phyloP scores from a whole-genome alignment of 2,113 vertebrate genomes.

The Cariama cristata region DNA sequence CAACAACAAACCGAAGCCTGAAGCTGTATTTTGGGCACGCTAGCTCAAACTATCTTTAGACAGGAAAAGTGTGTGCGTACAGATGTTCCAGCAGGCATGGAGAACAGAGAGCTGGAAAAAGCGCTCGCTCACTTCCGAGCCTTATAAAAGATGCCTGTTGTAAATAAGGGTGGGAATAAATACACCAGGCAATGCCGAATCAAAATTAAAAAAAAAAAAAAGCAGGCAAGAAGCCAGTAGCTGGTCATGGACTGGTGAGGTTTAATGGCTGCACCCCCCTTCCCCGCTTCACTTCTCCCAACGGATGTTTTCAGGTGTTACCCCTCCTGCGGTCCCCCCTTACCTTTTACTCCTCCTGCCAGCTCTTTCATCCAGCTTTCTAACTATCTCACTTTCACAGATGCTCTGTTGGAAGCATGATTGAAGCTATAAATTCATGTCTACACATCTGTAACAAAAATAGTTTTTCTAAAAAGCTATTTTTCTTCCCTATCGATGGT shows the following conservation, averaged over 20 bases:
- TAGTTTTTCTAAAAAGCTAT: constrained; percentile 21
- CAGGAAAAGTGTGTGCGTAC: constrained; percentile 14
- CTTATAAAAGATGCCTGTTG: not conserved
- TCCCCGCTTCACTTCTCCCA: not conserved
- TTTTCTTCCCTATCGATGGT: not conserved
- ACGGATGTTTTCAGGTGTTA: constrained; percentile 1
- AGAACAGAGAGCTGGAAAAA: constrained; percentile 49
- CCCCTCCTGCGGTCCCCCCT: not conserved
- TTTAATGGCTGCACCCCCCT: not conserved
- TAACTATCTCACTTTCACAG: constrained; percentile 65
- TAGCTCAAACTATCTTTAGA: constrained; percentile 58
- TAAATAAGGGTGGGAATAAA: constrained; percentile 17
- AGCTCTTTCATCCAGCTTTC: constrained; percentile 58
- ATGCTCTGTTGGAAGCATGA: constrained; percentile 56
- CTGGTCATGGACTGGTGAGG: not conserved
- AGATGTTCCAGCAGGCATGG: constrained; percentile 61
- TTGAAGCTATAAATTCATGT: constrained; percentile 47
- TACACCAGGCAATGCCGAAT: not conserved
- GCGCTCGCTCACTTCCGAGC: not conserved
- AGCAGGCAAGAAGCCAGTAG: not conserved
- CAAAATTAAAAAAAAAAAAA: not conserved
- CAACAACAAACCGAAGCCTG: constrained; percentile 34
- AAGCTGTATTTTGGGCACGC: constrained; percentile 47
- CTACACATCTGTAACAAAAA: constrained; percentile 54
- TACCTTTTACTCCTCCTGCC: not conserved